Conservation (phyloP, 2,797 vertebrate species). For the Myotis findleyi region DNA sequence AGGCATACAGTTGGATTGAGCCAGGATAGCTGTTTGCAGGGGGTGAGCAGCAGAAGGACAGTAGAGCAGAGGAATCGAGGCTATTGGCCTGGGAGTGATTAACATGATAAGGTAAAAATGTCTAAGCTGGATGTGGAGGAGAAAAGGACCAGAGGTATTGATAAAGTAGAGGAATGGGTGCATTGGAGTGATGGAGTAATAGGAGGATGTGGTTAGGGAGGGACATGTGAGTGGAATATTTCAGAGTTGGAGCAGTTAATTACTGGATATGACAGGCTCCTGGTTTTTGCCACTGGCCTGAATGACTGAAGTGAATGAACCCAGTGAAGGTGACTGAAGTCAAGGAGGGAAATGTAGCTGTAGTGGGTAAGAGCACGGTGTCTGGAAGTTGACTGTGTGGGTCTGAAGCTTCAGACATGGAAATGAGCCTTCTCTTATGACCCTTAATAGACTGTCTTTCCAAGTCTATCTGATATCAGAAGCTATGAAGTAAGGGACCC, state of each 20-base stretch:
- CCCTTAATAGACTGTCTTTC: not conserved
- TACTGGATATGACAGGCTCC: not conserved
- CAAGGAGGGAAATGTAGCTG: not conserved
- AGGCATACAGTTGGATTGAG: not conserved
- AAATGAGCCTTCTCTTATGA: not conserved
- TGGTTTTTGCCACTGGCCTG: constrained; percentile 12
- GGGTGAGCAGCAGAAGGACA: not conserved
- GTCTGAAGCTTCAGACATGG: not conserved
- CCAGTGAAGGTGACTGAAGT: constrained; percentile 8
- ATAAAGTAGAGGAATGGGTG: not conserved
- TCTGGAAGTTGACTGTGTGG: not conserved
- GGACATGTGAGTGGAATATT: not conserved
- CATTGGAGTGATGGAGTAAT: not conserved
- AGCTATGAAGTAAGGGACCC: not conserved
- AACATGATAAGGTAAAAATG: not conserved
- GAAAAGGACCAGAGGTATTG: not conserved
- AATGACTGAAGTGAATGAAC: constrained; percentile 35
- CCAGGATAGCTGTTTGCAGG: not conserved
- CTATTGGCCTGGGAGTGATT: constrained; percentile 5
- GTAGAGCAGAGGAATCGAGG: not conserved
- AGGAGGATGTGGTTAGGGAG: constrained; percentile 27
- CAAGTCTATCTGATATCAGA: not conserved
- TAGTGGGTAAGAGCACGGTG: not conserved
- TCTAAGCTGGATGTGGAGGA: not conserved
- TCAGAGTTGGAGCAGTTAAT: constrained; percentile 49